phyloP scores from a whole-genome alignment of 1,140 invertebrate species.

The Drosophila eugracilis region DNA sequence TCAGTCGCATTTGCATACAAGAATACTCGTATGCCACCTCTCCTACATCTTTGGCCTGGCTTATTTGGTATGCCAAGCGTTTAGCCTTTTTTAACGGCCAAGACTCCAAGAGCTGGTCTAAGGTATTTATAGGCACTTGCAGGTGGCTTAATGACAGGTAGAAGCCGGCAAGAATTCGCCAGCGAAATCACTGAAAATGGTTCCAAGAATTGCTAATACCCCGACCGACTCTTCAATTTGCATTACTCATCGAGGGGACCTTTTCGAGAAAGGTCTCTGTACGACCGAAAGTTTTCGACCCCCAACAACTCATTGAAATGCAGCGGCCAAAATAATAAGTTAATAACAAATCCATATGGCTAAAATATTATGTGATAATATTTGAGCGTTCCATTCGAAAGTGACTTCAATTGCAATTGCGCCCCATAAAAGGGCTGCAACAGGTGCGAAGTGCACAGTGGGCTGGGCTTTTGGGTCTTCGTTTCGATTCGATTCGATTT shows the following conservation, averaged over 20 bases:
- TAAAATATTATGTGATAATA: constrained; percentile 81
- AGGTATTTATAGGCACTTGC: constrained; percentile 65
- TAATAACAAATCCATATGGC: constrained; percentile 60
- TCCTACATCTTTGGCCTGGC: constrained; percentile 15
- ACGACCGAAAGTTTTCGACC: constrained; percentile 32
- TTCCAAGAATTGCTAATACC: constrained; percentile 10
- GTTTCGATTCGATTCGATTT: constrained; percentile 34
- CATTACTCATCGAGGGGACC: constrained; percentile 22
- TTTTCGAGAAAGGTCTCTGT: constrained; percentile 19
- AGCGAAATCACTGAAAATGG: constrained; percentile 15
- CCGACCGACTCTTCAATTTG: neutral
- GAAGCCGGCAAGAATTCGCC: constrained; percentile 41
- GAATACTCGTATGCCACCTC: constrained; percentile 43
- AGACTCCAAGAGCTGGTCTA: constrained; percentile 31
- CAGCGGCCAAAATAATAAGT: constrained; percentile 48
- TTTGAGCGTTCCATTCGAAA: constrained; percentile 67
- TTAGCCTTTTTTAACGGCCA: constrained; percentile 75
- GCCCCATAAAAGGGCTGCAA: constrained; percentile 52
- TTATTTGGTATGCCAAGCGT: constrained; percentile 75
- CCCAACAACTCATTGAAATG: constrained; percentile 66
- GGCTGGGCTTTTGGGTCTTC: constrained; percentile 8
- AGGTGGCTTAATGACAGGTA: constrained; percentile 51
- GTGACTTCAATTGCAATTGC: constrained; percentile 73
- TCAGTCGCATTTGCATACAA: constrained; percentile 37
- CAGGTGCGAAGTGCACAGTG: constrained; percentile 72